These are phyloP conservation scores for Mirounga angustirostris DNA, from an alignment of 2,113 vertebrate genomes.

Conservation along the genomic window DNA sequence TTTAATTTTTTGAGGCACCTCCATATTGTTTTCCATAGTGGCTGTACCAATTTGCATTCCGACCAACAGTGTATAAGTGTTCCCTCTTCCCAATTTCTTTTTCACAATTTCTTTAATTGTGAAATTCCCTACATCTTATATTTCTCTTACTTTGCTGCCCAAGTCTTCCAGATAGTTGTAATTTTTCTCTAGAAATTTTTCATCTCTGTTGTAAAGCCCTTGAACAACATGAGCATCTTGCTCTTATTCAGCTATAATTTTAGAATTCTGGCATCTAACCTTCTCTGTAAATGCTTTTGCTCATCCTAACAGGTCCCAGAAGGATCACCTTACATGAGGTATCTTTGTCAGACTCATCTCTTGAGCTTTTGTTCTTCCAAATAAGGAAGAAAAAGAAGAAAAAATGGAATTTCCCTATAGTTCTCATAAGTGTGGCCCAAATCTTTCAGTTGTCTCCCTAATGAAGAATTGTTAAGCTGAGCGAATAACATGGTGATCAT, in stretches of 20 bases:
- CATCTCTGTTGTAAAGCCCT: neutral
- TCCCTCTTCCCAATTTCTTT: neutral
- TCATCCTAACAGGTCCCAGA: neutral
- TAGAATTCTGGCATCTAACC: neutral
- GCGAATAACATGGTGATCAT: neutral
- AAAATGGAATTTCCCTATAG: neutral
- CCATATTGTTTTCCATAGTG: neutral
- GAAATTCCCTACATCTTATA: neutral
- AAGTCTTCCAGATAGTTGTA: neutral
- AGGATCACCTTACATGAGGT: neutral
- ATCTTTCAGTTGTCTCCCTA: neutral
- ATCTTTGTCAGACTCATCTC: neutral
- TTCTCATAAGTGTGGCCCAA: neutral
- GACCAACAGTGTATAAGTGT: neutral
- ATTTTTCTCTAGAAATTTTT: neutral
- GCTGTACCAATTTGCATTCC: neutral
- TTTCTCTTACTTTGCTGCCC: neutral
- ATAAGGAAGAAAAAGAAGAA: neutral
- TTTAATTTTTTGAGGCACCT: neutral
- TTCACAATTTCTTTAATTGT: neutral
- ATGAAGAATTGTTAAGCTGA: neutral
- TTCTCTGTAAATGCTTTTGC: neutral
- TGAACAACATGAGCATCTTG: neutral
- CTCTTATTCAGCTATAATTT: neutral
- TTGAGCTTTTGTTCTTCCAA: neutral